phyloP scores from a whole-genome alignment of 2,888 invertebrate species.

The Drosophila vallismaia region DNA sequence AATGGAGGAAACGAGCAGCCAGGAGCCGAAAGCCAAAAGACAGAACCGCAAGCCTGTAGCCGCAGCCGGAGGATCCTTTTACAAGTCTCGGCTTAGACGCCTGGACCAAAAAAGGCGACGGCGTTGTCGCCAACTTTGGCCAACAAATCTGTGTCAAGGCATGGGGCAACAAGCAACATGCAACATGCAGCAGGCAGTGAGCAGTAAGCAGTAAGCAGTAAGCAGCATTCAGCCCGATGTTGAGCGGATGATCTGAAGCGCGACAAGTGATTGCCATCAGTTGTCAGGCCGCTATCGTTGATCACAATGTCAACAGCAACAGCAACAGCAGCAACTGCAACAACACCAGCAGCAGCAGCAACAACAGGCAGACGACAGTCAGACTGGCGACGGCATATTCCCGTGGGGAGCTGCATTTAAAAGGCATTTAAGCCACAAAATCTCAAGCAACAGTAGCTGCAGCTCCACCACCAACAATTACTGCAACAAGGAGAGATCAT shows the following conservation, averaged over 20 bases:
- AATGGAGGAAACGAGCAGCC: slow-evolving; percentile 44
- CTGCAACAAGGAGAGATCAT: slow-evolving; percentile 46
- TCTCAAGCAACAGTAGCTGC: slow-evolving; percentile 68
- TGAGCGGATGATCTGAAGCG: slow-evolving; percentile 75
- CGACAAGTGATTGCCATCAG: slow-evolving; percentile 79
- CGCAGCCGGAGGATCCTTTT: slow-evolving; percentile 18
- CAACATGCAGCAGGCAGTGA: slow-evolving; percentile 43
- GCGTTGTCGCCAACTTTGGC: slow-evolving; percentile 77
- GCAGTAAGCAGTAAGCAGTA: slow-evolving; percentile 61
- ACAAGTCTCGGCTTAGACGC: slow-evolving; percentile 66
- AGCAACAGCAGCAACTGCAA: slow-evolving; percentile 38
- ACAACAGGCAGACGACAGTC: slow-evolving; percentile 54
- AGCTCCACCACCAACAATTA: slow-evolving; percentile 68
- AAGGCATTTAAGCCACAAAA: slow-evolving; percentile 78
- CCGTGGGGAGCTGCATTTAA: slow-evolving; percentile 79
- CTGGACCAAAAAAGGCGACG: slow-evolving; percentile 75
- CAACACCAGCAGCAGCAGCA: slow-evolving; percentile 36
- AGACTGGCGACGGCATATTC: slow-evolving; percentile 71
- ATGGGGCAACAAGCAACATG: slow-evolving; percentile 64
- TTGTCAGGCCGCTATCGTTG: slow-evolving; percentile 79
- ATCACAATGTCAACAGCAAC: slow-evolving; percentile 77
- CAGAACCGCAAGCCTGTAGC: not conserved
- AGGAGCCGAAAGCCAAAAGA: slow-evolving; percentile 6
- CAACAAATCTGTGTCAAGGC: slow-evolving; percentile 76
- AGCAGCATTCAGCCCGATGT: slow-evolving; percentile 38